Percentiles rank a stretch among this genome's conserved stretches.
phyloP scores from a whole-genome alignment of 30 jellyfish, hydroid and myxozoan species.

The Turritopsis rubra region DNA sequence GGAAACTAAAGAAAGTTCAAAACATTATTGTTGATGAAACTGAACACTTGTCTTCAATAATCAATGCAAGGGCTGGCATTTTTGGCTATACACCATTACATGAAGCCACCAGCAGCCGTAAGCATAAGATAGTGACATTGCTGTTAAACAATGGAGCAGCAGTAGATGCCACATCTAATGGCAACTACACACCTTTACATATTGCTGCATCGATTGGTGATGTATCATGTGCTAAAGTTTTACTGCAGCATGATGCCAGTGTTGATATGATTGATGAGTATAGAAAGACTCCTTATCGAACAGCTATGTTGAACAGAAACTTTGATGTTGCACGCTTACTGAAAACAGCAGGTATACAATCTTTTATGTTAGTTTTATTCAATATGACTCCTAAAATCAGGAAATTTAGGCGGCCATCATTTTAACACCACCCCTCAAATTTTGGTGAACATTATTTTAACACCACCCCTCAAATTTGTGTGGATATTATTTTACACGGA shows the following conservation, averaged over 20 bases:
- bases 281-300: constrained; percentile 75
- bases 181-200: constrained; percentile 84
- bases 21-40: constrained; percentile 42
- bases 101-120: constrained; percentile 74
- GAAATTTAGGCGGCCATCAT: too few species aligned
- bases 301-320: constrained; percentile 65
- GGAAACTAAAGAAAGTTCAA: constrained; percentile 52
- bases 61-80: constrained; percentile 81
- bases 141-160: constrained; percentile 80
- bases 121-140: constrained; percentile 47
- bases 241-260: constrained; percentile 57
- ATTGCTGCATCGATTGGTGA: constrained; percentile 94
- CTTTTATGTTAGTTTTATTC: neutral
- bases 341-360: constrained; percentile 56
- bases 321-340: constrained; percentile 54
- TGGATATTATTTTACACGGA: too few species aligned
- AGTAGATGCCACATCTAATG: constrained; percentile 71
- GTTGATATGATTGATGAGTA: constrained; percentile 57
- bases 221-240: constrained; percentile 57
- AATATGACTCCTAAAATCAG: too few species aligned
- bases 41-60: constrained; percentile 18
- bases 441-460: too few species aligned
- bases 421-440: too few species aligned
- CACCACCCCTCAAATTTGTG: too few species aligned
- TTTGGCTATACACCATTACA: constrained; percentile 92